Percentiles rank a stretch among this genome's conserved stretches.
These are phyloP conservation scores for Athripsodes cinereus DNA, from an alignment of 2,888 invertebrate genomes.

Conservation along the genomic window DNA sequence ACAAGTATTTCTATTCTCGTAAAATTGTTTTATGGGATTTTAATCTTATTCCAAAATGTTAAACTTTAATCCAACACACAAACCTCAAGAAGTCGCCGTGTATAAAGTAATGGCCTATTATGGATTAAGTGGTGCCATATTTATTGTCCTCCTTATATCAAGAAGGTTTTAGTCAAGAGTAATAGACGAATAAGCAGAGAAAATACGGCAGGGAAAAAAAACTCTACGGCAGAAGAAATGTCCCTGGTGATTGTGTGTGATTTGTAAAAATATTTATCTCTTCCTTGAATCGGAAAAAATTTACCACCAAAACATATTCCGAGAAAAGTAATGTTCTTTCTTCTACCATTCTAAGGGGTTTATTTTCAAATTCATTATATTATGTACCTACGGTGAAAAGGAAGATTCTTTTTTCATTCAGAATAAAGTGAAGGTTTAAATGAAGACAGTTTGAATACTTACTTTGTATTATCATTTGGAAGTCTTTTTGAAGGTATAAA, in stretches of 20 bases:
- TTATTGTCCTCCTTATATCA: slow-evolving; percentile 26
- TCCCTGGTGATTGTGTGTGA: slow-evolving; percentile 8
- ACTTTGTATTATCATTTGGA: no score
- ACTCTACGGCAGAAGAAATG: background rate
- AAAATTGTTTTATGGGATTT: no score
- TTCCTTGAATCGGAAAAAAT: slow-evolving; percentile 7
- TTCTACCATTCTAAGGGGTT: no score
- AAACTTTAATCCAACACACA: background rate
- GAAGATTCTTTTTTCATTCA: no score
- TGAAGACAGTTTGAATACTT: no score
- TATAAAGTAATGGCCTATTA: slow-evolving; percentile 27
- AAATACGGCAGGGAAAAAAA: slow-evolving; percentile 3
- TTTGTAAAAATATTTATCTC: slow-evolving; percentile 24
- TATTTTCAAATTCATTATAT: no score
- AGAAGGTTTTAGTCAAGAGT: slow-evolving; percentile 16
- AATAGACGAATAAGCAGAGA: slow-evolving; percentile 3
- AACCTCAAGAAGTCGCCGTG: slow-evolving; percentile 16
- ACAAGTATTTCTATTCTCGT: no score
- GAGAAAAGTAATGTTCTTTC: no score
- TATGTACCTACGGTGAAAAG: no score
- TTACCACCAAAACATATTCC: background rate
- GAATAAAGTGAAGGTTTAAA: no score
- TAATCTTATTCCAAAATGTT: background rate
- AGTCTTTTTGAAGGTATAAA: no score
- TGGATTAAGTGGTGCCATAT: slow-evolving; percentile 24